Conservation (phyloP, 2,888 invertebrate species). For the Chydorus sphaericus region DNA sequence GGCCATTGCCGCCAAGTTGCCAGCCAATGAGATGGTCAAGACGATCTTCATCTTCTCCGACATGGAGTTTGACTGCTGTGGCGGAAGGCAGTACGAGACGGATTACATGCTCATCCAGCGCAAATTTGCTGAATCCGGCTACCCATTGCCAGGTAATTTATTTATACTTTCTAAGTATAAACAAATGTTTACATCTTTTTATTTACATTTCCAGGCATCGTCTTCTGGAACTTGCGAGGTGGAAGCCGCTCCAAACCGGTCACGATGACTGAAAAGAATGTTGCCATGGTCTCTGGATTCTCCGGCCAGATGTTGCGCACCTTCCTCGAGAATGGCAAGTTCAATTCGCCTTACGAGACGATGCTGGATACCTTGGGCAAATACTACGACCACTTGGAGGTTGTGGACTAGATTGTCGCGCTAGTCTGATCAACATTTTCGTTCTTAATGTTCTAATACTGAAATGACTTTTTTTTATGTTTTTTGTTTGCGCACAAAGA, state of each 20-base stretch:
- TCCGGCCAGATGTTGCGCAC: conserved; percentile 17
- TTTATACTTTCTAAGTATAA: too few species aligned
- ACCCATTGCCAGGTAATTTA: conserved; percentile 16
- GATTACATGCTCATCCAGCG: conserved; percentile 17
- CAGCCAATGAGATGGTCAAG: conserved; percentile 17
- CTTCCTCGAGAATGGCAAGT: conserved; percentile 15
- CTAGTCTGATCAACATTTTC: too few species aligned
- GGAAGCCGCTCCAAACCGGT: conserved; percentile 17
- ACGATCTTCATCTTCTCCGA: conserved; percentile 18
- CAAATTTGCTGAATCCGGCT: conserved; percentile 15
- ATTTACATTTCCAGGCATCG: too few species aligned
- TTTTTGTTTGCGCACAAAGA: too few species aligned
- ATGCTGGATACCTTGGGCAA: conserved; percentile 5
- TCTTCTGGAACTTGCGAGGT: conserved; percentile 20
- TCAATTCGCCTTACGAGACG: background rate
- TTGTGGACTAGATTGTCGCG: conserved; percentile 2
- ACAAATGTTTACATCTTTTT: too few species aligned
- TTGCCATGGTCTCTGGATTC: conserved; percentile 18
- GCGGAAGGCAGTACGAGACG: conserved; percentile 7
- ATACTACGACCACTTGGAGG: conserved; percentile 2
- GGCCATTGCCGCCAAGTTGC: conserved; percentile 15
- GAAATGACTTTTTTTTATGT: too few species aligned
- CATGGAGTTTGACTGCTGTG: conserved; percentile 19
- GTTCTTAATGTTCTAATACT: too few species aligned
- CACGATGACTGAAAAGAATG: conserved; percentile 15